Evolutionary conservation across 2,888 invertebrate genomes (phyloP).

Genomic region (Nemotelus pantherinus): DNA sequence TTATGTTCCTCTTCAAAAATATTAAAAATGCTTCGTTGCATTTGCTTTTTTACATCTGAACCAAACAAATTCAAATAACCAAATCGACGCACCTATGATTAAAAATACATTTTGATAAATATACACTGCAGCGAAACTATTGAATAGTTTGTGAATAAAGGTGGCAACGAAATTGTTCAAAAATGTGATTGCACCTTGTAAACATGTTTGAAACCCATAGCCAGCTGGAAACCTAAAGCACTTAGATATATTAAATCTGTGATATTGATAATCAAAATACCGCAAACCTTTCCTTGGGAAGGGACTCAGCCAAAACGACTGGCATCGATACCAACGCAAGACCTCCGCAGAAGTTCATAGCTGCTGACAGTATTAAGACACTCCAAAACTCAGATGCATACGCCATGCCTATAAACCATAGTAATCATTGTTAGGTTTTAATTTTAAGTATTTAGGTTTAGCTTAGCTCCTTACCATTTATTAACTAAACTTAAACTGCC

Average conservation of each 20-base stretch:
- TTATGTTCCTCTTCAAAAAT: no score
- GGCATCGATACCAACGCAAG: conserved; percentile 77
- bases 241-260: not conserved
- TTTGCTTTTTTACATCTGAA: not conserved
- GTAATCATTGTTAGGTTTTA: no score
- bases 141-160: not conserved
- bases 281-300: conserved; percentile 68
- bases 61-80: not conserved
- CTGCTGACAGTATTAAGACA: conserved; percentile 69
- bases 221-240: not conserved
- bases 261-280: not conserved
- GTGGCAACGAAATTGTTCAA: not conserved
- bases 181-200: not conserved
- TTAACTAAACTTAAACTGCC: no score
- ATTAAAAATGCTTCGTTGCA: no score
- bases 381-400: conserved; percentile 66
- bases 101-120: not conserved
- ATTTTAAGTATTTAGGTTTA: no score
- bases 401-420: conserved; percentile 65
- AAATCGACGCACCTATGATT: not conserved
- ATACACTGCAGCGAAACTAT: not conserved
- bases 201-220: not conserved
- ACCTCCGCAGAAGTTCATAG: conserved; percentile 75
- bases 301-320: conserved; percentile 74
- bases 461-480: no score